phyloP scores from a whole-genome alignment of 1,140 invertebrate genomes.

The Caenorhabditis tropicalis region DNA sequence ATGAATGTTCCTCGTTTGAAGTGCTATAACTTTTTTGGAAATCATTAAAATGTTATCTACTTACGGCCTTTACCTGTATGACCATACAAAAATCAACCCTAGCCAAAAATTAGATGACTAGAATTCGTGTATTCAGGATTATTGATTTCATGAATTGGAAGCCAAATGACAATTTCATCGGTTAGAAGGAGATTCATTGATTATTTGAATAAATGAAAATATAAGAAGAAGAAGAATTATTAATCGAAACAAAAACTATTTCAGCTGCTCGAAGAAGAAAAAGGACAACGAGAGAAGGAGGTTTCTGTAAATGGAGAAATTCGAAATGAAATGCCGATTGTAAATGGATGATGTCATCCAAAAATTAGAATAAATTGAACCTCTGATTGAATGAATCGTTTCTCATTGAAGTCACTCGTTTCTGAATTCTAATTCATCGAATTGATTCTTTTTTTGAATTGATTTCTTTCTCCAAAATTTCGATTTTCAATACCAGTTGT shows the following conservation, averaged over 20 bases:
- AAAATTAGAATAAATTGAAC: not conserved
- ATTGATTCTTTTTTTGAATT: no score
- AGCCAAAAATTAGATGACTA: not conserved
- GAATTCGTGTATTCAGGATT: not conserved
- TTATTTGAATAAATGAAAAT: no score
- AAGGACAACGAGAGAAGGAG: no score
- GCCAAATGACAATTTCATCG: not conserved
- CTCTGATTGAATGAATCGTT: not conserved
- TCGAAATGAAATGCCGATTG: not conserved
- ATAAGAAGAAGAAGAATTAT: no score
- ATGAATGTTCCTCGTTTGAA: no score
- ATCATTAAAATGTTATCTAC: no score
- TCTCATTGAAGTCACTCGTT: not conserved
- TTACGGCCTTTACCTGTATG: no score
- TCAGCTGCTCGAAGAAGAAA: not conserved
- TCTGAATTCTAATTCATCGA: not conserved
- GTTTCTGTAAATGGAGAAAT: not conserved
- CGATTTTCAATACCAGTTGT: no score
- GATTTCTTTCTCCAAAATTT: not conserved
- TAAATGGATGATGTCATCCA: not conserved
- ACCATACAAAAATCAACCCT: not conserved
- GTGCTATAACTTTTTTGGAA: no score
- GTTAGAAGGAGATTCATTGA: not conserved
- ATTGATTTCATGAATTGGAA: slow-evolving; percentile 26
- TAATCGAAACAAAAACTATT: no score